A percentile compares a stretch with the other conserved stretches of the same genome.
Conservation (phyloP, 1,140 invertebrate genomes). For the Leptinotarsa defecta region DNA sequence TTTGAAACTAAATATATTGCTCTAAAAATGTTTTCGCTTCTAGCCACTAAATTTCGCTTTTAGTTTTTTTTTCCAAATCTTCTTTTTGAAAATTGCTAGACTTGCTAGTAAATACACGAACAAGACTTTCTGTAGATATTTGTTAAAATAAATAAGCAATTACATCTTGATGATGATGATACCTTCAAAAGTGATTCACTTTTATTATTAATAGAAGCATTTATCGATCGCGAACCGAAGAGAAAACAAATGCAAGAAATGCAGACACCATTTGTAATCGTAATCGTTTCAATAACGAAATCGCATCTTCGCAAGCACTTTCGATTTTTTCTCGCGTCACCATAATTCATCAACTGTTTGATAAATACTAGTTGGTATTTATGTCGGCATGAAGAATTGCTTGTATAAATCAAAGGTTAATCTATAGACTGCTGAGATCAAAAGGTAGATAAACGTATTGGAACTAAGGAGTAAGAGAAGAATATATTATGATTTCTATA, state of each 20-base stretch:
- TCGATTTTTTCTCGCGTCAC: background rate
- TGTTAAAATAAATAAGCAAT: too few species aligned
- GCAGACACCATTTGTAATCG: background rate
- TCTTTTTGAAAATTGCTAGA: too few species aligned
- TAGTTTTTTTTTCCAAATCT: too few species aligned
- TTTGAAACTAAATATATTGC: too few species aligned
- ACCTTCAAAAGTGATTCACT: too few species aligned
- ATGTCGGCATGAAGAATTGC: background rate
- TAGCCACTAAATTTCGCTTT: too few species aligned
- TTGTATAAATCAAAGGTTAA: background rate
- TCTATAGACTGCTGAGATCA: background rate
- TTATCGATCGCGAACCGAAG: background rate
- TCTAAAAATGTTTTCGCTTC: too few species aligned
- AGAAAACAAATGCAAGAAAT: background rate
- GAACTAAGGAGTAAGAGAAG: background rate
- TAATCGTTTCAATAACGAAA: background rate
- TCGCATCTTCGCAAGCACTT: background rate
- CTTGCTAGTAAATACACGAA: too few species aligned
- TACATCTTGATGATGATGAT: too few species aligned
- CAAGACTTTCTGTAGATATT: too few species aligned
- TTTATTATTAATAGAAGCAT: too few species aligned
- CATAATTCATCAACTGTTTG: background rate
- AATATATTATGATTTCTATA: too few species aligned
- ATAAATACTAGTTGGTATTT: constrained; percentile 4
- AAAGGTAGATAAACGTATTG: background rate